Evolutionary conservation across 2,113 vertebrate species (phyloP).

Genomic region (Catharus bicknelli): DNA sequence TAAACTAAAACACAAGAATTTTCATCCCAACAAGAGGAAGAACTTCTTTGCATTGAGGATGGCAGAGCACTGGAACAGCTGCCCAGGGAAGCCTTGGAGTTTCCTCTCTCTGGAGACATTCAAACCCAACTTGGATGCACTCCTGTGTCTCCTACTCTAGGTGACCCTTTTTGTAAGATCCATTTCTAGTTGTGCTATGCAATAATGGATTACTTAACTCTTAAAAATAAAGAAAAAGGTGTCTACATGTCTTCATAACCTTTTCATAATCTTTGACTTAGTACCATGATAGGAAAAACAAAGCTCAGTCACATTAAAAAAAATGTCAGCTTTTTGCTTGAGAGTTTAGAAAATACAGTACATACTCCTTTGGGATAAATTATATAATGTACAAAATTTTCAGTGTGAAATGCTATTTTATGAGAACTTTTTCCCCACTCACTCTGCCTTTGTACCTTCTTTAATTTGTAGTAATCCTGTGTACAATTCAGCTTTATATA

Average conservation of each 20-base stretch:
- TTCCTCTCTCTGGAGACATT: not conserved
- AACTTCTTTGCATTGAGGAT: accelerated
- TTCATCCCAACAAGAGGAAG: not conserved
- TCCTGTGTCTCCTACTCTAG: not conserved
- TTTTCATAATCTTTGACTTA: not conserved
- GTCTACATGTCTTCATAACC: not conserved
- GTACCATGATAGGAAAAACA: not conserved
- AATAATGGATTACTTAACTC: not conserved
- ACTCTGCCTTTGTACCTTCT: not conserved
- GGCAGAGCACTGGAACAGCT: not conserved
- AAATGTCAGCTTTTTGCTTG: not conserved
- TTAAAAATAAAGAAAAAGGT: not conserved
- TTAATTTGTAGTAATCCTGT: not conserved
- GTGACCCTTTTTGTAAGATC: not conserved
- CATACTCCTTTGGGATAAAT: not conserved
- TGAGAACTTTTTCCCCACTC: not conserved
- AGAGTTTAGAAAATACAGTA: not conserved
- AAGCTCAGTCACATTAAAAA: not conserved
- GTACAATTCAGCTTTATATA: not conserved
- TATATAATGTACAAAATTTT: not conserved
- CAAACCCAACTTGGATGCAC: not conserved
- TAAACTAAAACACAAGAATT: not conserved
- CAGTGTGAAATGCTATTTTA: not conserved
- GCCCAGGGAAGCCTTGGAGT: not conserved
- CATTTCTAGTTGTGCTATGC: not conserved